Evolutionary conservation across 2,113 vertebrate genomes (phyloP).

Genomic region (Rhynchomys soricoides): DNA sequence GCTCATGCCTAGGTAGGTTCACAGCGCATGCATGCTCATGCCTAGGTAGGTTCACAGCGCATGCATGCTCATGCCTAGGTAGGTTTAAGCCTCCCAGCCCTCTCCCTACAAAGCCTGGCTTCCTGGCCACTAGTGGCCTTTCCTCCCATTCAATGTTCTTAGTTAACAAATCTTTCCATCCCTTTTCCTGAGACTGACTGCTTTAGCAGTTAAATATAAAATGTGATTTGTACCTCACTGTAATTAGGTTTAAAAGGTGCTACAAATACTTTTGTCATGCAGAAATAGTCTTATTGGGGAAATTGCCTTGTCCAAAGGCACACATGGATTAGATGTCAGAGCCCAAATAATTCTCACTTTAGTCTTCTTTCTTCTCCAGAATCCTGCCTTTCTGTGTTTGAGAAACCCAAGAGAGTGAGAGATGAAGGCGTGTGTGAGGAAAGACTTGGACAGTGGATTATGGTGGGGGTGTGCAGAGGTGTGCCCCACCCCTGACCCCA

Average conservation of each 20-base stretch:
- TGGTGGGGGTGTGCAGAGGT: not conserved
- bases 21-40: not conserved
- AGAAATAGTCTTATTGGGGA: not conserved
- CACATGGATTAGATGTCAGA: not conserved
- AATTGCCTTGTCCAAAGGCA: conserved; percentile 11
- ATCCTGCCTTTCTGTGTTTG: not conserved
- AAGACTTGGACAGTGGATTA: not conserved
- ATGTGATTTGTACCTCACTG: not conserved
- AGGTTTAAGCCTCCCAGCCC: not conserved
- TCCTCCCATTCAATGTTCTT: not conserved
- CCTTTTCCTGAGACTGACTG: not conserved
- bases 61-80: not conserved
- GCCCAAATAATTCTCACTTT: conserved; percentile 13
- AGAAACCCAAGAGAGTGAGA: not conserved
- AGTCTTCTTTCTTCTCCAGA: not conserved
- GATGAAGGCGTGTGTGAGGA: not conserved
- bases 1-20: not conserved
- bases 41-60: not conserved
- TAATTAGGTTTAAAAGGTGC: conserved; percentile 17
- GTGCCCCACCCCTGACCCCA: not conserved
- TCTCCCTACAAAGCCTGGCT: not conserved
- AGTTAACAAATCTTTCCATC: not conserved
- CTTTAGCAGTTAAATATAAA: not conserved
- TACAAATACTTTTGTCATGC: not conserved
- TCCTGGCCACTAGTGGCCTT: not conserved